Percentiles rank a stretch among this genome's conserved stretches.
Evolutionary conservation across 2,113 vertebrate genomes (phyloP).

Genomic region (Melanotaenia duboulayi): DNA sequence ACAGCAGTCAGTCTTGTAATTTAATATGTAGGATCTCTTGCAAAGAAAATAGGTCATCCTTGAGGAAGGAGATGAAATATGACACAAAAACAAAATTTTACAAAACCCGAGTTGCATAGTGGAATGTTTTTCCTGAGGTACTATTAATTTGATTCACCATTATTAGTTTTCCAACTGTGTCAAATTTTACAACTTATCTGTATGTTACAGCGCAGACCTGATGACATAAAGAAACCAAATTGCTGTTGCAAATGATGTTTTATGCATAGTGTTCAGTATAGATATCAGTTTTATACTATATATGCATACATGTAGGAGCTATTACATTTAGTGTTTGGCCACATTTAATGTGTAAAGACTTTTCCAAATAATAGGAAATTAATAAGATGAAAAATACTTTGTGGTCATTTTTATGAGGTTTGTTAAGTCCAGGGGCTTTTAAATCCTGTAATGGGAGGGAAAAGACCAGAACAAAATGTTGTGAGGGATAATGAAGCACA

Average conservation of each 20-base stretch:
- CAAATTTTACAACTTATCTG: conserved; percentile 39
- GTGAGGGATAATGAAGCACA: conserved; percentile 41
- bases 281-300: neutral
- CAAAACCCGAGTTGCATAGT: conserved; percentile 31
- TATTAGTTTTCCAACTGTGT: conserved; percentile 48
- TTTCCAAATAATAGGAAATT: conserved; percentile 13
- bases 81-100: conserved; percentile 43
- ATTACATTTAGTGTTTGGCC: conserved; percentile 1
- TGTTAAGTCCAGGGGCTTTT: conserved; percentile 19
- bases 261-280: neutral
- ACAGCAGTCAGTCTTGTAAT: conserved; percentile 63
- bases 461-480: conserved; percentile 33
- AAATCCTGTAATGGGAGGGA: conserved; percentile 11
- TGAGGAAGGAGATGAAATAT: conserved; percentile 53
- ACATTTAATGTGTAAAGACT: conserved; percentile 9
- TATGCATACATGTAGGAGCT: neutral
- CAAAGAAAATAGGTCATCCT: conserved; percentile 63
- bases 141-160: conserved; percentile 42
- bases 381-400: conserved; percentile 10
- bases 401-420: conserved; percentile 30
- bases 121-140: conserved; percentile 38
- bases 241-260: neutral
- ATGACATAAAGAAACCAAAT: conserved; percentile 4
- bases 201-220: conserved; percentile 7
- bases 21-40: conserved; percentile 53